Base-by-base conservation (phyloP, 1,140 invertebrate species). In the Chelonus insularis region DNA sequence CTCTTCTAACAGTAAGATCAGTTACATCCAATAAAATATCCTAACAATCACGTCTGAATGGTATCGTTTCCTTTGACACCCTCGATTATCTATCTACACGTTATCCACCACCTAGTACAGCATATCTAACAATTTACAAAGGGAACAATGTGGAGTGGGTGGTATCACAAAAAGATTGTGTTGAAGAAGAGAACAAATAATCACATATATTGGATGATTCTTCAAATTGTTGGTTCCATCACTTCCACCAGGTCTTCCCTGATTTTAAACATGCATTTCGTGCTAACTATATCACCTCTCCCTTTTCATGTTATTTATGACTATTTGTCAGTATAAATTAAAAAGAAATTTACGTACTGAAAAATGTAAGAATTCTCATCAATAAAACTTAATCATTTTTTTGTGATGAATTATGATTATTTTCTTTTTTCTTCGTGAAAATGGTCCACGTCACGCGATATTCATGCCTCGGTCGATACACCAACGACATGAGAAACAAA, bases 11-110 rank as follows among this genome's bases (percentile, higher is more conserved):
- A 14, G 16, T 43, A 43, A 43, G 41, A 43, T 43, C 45, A 48
- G 45, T 25, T 25, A 48, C 45, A 48, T 48, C 20, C 45, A 48
- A 48, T 48, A 48, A 48, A 48, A 48, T 48, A 23, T 48, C 45
- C 8, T 6, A 25, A 48, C 21, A 48, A 48, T 48, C 45, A 23
- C 45, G 45, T 23, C 12, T 8, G 6, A 23, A 48, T 16, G 7
- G 41, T 14, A 43, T 18, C 41, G 6, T 43, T 43, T 39, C n/a
- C 14, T 16, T 43, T 8, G 16, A 43, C 41, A 7, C 16, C 14
- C 16, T 18, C 14, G 6, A 43, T 43, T 18, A 43, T 43, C 14
- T 16, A 16, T 16, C n/a, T n/a, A 43, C 14, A 16, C 9, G 16
- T 43, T 16, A 18, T 18, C 11, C 37, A 39, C n/a, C 14, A 39